phyloP scores from a whole-genome alignment of 2,888 invertebrate species.

The Dryobota labecula region DNA sequence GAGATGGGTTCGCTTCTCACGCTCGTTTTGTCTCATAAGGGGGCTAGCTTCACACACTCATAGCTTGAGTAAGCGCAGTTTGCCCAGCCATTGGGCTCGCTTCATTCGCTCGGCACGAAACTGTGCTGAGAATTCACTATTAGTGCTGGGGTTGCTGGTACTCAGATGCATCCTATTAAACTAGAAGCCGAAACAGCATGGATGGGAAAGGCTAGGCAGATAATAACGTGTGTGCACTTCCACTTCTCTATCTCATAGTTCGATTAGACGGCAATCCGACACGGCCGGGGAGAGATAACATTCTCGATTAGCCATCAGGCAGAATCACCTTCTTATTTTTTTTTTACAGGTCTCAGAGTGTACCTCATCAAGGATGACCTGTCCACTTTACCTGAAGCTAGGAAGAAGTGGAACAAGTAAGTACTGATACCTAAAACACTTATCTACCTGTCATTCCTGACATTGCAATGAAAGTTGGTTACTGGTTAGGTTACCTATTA shows the following conservation, averaged over 20 bases:
- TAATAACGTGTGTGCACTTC: too few species aligned
- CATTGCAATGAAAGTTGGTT: not conserved
- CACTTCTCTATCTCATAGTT: not conserved
- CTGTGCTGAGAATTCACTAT: too few species aligned
- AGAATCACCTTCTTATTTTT: not conserved
- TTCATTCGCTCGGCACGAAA: too few species aligned
- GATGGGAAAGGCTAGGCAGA: not conserved
- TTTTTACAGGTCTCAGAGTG: slow-evolving; percentile 92
- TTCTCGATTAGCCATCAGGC: too few species aligned
- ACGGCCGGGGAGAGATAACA: not conserved
- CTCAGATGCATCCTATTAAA: not conserved
- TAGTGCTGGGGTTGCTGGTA: too few species aligned
- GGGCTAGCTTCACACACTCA: too few species aligned
- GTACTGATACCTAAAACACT: not conserved
- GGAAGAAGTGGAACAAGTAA: slow-evolving; percentile 90
- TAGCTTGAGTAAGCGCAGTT: too few species aligned
- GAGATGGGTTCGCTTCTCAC: too few species aligned
- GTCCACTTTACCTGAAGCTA: slow-evolving; percentile 93
- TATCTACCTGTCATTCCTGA: not conserved
- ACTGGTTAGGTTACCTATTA: too few species aligned
- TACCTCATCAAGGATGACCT: slow-evolving; percentile 95
- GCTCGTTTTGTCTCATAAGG: too few species aligned
- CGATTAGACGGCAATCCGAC: not conserved
- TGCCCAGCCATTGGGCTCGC: too few species aligned
- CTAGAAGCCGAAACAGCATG: not conserved